These are phyloP conservation scores for Silurus asotus DNA, from an alignment of 2,113 vertebrate species.

Conservation along the genomic window DNA sequence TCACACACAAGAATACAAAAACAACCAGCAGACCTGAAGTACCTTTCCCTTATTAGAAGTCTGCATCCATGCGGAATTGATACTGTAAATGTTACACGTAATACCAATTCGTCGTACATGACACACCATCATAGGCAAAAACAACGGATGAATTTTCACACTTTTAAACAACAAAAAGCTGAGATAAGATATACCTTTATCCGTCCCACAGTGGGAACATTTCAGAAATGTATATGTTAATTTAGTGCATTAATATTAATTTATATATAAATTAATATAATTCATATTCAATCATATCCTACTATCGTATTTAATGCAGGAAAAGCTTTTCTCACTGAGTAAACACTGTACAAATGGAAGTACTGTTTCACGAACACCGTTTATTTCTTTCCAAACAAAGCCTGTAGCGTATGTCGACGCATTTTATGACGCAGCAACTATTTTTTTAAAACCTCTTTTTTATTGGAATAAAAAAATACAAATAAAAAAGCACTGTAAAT, in stretches of 20 bases:
- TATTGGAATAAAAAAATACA: neutral
- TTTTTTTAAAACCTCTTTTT: neutral
- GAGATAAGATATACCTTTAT: too few relatives aligned
- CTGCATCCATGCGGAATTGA: neutral
- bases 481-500: neutral
- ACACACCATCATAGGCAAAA: neutral
- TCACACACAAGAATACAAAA: neutral
- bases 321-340: neutral
- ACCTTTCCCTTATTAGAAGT: neutral
- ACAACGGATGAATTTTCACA: too few relatives aligned
- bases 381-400: slow-evolving; percentile 1
- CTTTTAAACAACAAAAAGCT: too few relatives aligned
- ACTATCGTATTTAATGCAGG: too few relatives aligned
- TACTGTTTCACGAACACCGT: neutral
- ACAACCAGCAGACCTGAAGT: neutral
- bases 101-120: neutral
- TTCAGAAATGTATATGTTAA: too few relatives aligned
- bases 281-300: too few relatives aligned
- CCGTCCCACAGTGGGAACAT: too few relatives aligned
- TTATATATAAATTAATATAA: too few relatives aligned
- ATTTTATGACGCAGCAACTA: neutral
- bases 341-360: neutral
- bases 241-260: too few relatives aligned
- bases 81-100: neutral
- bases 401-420: neutral